A percentile compares a stretch with the other conserved stretches of the same genome.
These are phyloP conservation scores for Montipora capricornis DNA, from an alignment of 64 coral and sea anemone genomes.

Conservation along the genomic window DNA sequence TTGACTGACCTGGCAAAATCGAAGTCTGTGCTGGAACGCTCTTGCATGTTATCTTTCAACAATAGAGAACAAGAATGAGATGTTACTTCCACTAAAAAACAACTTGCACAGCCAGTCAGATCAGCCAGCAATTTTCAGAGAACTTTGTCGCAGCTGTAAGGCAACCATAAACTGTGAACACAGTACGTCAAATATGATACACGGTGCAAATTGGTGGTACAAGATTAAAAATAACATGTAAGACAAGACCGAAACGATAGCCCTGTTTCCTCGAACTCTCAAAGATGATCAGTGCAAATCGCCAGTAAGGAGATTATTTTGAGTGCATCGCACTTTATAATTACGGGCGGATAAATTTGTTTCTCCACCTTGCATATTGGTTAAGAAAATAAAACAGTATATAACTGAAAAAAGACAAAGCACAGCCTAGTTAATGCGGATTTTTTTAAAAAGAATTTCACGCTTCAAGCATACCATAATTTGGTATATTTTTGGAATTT, in stretches of 20 bases:
- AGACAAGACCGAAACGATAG: not conserved
- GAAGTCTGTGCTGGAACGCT: constrained; percentile 24
- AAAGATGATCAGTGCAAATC: too few relatives aligned
- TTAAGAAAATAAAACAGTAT: too few relatives aligned
- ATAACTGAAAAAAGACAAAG: too few relatives aligned
- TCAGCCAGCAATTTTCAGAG: not conserved
- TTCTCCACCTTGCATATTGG: too few relatives aligned
- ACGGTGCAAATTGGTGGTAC: too few relatives aligned
- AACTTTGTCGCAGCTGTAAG: not conserved
- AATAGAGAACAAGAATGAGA: not conserved
- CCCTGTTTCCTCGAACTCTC: too few relatives aligned
- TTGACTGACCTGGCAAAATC: constrained; percentile 73
- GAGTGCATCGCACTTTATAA: too few relatives aligned
- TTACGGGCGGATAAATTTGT: too few relatives aligned
- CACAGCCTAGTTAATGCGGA: too few relatives aligned
- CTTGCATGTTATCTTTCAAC: constrained; percentile 43
- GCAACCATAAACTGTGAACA: not conserved
- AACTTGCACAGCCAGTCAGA: not conserved
- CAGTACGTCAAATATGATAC: not conserved
- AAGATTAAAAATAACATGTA: too few relatives aligned
- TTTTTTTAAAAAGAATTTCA: not conserved
- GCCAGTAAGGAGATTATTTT: too few relatives aligned
- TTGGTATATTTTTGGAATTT: not conserved
- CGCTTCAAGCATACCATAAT: constrained; percentile 12
- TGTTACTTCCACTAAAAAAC: too few relatives aligned